Evolutionary conservation across 2,797 vertebrate genomes (phyloP), one percentile per base, ranked within the genome.

Genomic region (Sparus aurata): DNA sequence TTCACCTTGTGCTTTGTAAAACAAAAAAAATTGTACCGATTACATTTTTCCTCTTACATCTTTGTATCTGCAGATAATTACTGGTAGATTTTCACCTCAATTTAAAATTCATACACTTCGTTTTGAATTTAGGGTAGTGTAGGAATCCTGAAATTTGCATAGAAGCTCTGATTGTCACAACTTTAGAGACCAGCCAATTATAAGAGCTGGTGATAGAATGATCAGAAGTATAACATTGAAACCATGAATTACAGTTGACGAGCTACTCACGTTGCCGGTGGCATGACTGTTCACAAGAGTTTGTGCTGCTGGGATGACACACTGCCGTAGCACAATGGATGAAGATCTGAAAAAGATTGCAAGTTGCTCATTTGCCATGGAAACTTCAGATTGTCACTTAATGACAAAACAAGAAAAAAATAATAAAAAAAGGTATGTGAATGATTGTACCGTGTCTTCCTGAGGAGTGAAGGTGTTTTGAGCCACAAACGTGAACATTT

Each of bases 401-500:
- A 11, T 38, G 10, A 10, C 38, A 34, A 34, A 34, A 34, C 6
- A 34, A 34, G n/a, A n/a, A n/a, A n/a, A n/a, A n/a, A n/a, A n/a
- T 25, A 20, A 4, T 1, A 15, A 15, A 46, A 30, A 0, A 2
- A 0, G 15, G 1, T 0, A 15, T 54, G 5, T 30, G 1, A 23
- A 64, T 12, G 22, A 69, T 7, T 38, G 2, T 89, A 95, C 94
- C 81, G 18, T 62, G 34, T 93, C 85, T 23, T 75, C 83, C 34
- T 74, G 58, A 41, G 86, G 82, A 1, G 9, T 2, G 1, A 61
- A 75, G 3, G 54, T 41, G 0, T 69, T 68, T 17, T 77, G 38
- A 45, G 93, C 88, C 62, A 94, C 93, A 89, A 95, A 95, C 0
- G 91, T 59, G 38, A 95, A 95, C 94, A 95, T 95, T 64, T 90